Evolutionary conservation across 2,113 vertebrate genomes (phyloP), one percentile per base, ranked within the genome.

Genomic region (Rana temporaria): DNA sequence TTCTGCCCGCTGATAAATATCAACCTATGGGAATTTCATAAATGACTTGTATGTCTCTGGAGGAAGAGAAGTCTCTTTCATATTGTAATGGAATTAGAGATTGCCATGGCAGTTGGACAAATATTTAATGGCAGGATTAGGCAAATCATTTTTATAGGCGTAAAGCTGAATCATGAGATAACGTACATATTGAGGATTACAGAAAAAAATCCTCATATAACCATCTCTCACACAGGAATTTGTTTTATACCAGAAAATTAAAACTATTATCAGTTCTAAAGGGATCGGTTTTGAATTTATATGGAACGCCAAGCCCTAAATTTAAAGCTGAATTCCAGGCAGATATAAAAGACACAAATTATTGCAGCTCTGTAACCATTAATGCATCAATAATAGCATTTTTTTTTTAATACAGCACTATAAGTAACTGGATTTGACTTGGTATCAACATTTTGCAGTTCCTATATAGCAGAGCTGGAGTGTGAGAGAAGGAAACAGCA

Each of bases 31-130:
- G 52, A 73, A 74, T 73, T 86, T 84, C 59, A 79, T 80, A 1
- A 79, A 0, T 52, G 32, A 2, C 3, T 22, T 1, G 64, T 78
- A 19, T 66, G 70, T 55, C 70, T 67, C 32, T 64, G 70, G 60
- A 67, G 52, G 60, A 75, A 75, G 18, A 67, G 30, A 75, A 67
- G 66, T 74, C 70, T 74, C 30, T 66, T 66, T 75, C 65, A 75
- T 82, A 82, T 66, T 66, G 22, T 82, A 82, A 82, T 82, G 80
- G 70, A 74, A 74, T 82, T 75, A 82, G 16, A 65, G 70, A 26
- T 75, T 74, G 57, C 60, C 60, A 59, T 59, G 52, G 30, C 70
- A 66, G 70, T 75, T 66, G 32, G 70, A 75, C 72, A 82, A 82
- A 82, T 82, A 75, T 82, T 70, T 82, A 75, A 82, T 26, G 26